Base-by-base conservation (phyloP, 2,797 vertebrate genomes). In the Gadopsis bispinosus region DNA sequence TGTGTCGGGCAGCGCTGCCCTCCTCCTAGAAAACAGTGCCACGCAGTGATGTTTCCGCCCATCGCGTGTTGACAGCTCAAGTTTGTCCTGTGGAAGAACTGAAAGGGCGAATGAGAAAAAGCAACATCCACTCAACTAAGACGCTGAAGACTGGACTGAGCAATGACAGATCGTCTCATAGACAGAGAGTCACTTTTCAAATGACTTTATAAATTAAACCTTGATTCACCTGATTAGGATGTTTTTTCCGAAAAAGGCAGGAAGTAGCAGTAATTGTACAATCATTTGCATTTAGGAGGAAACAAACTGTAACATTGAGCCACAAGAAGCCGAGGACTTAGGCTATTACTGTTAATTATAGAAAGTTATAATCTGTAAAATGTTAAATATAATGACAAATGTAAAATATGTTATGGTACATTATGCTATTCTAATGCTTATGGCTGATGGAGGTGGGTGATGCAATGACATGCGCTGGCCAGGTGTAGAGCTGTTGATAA, bases 401-500 rank as follows among this genome's bases (percentile, higher is more conserved):
- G n/a, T 50, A 43, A 55, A 72, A 59, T 50, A 6, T 20, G 50
- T 55, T 14, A 22, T 61, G 17, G 11, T 61, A 54, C 48, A 66
- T 72, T 13, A 33, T 53, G 37, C 39, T 45, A 17, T 73, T 60
- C 9, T 63, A 1, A 64, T 75, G 55, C 29, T 79, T 54, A 22
- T 33, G 62, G 10, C 45, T 76, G 60, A 37, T 62, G 37, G 31
- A 35, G 26, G 16, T 26, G 14, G 7, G 29, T 26, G 19, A 12
- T 67, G 55, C 41, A 19, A 59, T 56, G 41, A 61, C 66, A 12
- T 26, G 33, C 68, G 35, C 35, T 48, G 43, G n/a, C 48, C 78
- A 85, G 82, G 55, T 86, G 70, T 5, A 37, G 39, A 79, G 22
- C 58, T 56, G 60, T 43, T 81, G 31, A 68, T 69, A 75, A 68